These are phyloP conservation scores for Campoletis sonorensis DNA, from an alignment of 1,140 invertebrate genomes.

Conservation along the genomic window DNA sequence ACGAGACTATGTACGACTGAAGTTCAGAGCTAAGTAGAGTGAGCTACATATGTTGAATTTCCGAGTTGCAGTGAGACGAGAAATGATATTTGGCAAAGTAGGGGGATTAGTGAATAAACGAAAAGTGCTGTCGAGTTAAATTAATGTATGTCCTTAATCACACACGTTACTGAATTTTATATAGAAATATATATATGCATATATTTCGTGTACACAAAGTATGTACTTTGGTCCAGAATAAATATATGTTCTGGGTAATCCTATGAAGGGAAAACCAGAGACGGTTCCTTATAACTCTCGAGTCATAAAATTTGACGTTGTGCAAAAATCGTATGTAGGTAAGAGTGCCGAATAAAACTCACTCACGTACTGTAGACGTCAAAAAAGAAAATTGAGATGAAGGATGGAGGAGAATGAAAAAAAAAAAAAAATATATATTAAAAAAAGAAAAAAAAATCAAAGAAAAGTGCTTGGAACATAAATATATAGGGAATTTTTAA, in stretches of 20 bases:
- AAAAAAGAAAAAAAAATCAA: not conserved
- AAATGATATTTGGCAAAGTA: conserved; percentile 7
- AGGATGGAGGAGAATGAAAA: not conserved
- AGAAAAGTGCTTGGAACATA: not conserved
- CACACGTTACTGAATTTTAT: not conserved
- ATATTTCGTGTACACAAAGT: not conserved
- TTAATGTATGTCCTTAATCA: not conserved
- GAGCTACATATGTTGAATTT: too few relatives aligned
- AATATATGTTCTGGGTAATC: not conserved
- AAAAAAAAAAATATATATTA: too few relatives aligned
- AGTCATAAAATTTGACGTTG: conserved; percentile 30
- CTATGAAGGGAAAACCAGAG: not conserved
- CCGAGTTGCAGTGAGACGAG: not conserved
- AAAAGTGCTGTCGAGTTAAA: conserved; percentile 9
- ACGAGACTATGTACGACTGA: not conserved
- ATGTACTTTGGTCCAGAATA: not conserved
- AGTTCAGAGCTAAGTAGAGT: not conserved
- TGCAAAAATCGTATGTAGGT: not conserved
- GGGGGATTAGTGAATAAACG: conserved; percentile 17
- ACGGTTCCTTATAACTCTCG: conserved; percentile 26
- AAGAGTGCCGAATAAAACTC: conserved; percentile 30
- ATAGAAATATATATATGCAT: not conserved
- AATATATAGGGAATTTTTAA: not conserved
- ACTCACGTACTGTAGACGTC: conserved; percentile 37
- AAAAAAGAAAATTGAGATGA: not conserved